Conservation (phyloP, 1,140 invertebrate genomes). For the Dendrolimus punctatus region DNA sequence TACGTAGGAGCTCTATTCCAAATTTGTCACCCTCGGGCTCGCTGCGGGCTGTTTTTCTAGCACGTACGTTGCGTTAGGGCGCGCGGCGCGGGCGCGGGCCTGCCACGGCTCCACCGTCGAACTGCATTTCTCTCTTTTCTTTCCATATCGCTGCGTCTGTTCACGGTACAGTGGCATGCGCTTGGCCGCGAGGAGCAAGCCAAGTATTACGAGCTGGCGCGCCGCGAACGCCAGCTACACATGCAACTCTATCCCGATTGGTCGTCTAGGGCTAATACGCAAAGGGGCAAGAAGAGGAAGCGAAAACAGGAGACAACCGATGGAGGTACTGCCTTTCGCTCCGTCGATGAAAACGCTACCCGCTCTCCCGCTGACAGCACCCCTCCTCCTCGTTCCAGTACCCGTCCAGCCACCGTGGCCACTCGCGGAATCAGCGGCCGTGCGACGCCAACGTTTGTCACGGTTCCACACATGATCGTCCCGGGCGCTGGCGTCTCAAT, state of each 20-base stretch:
- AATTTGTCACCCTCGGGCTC: slow-evolving; percentile 49
- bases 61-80: slow-evolving; percentile 53
- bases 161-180: slow-evolving; percentile 92
- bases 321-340: slow-evolving; percentile 84
- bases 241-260: slow-evolving; percentile 99
- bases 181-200: slow-evolving; percentile 98
- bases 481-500: slow-evolving; percentile 38
- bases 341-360: slow-evolving; percentile 33
- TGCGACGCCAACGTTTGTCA: slow-evolving; percentile 19
- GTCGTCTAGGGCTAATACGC: slow-evolving; percentile 98
- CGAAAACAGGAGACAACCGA: slow-evolving; percentile 98
- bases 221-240: slow-evolving; percentile 97
- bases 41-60: slow-evolving; percentile 74
- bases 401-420: slow-evolving; percentile 3
- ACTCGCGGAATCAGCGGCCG: slow-evolving; percentile 1
- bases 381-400: slow-evolving; percentile 7
- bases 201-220: slow-evolving; percentile 99
- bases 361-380: slow-evolving; percentile 15
- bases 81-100: slow-evolving; percentile 15
- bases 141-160: slow-evolving; percentile 65
- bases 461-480: slow-evolving; percentile 20
- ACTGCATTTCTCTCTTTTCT: slow-evolving; percentile 71
- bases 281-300: slow-evolving; percentile 99
- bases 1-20: slow-evolving; percentile 43
- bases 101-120: slow-evolving; percentile 50